Base-by-base conservation (phyloP, 2,888 invertebrate species). In the Drosophila colorata region DNA sequence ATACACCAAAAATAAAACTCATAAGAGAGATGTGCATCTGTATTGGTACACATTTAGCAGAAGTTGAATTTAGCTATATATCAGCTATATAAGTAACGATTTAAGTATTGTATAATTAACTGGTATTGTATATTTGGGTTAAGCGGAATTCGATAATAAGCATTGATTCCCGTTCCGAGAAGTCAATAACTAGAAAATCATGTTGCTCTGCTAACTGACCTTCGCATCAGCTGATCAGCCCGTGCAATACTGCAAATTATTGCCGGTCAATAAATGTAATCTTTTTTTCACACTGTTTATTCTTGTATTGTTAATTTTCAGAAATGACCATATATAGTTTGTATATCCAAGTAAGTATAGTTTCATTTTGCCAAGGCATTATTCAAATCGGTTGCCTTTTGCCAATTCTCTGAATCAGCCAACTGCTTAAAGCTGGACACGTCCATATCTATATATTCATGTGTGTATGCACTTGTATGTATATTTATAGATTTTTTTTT, bases 351-450 rank as follows among this genome's bases (percentile, higher is more conserved):
- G 5, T 11, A 46, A 14, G 25, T 28, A 46, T 25, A 69, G 47
- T 47, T 23, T 33, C n/a, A 14, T n/a, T 46, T 55, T 25, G 9
- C 8, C 11, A 52, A 52, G 47, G 59, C 51, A 57, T 48, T 37
- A 53, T 53, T 60, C 28, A 47, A 52, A 47, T 4, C 33, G n/a
- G 25, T n/a, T n/a, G n/a, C n/a, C n/a, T n/a, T n/a, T n/a, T n/a
- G n/a, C n/a, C n/a, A n/a, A n/a, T n/a, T n/a, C n/a, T n/a, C 47
- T 43, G 48, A 33, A 38, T 40, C 43, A 44, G 37, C n/a, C 11
- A 41, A 14, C 37, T 57, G 57, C 5, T 56, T 49, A 57, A 49
- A 8, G 37, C 63, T 37, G 28, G 28, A 35, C 58, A 58, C 58
- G 56, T 57, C 28, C 44, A 58, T 58, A 60, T 46, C 20, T 20